Conservation (phyloP, 2,797 vertebrate species). For the Bovichtus diacanthus region DNA sequence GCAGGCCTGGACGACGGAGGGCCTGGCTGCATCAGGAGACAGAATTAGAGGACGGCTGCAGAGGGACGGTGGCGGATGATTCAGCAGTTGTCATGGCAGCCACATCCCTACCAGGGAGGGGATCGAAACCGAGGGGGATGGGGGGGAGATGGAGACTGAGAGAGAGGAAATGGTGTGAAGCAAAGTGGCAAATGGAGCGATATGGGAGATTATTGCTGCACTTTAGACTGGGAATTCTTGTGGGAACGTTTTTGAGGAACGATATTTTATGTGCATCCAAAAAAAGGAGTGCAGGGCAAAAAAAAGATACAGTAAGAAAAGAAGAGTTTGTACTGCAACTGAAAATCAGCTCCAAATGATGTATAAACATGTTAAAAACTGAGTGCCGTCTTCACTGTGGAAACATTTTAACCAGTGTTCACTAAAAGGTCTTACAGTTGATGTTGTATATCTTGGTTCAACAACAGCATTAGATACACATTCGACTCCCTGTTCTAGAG, state of each 20-base stretch:
- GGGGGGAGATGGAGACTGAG: neutral
- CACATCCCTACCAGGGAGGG: conserved; percentile 69
- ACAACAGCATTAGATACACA: conserved; percentile 56
- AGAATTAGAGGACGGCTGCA: conserved; percentile 56
- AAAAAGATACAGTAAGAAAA: neutral
- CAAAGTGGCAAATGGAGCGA: conserved; percentile 29
- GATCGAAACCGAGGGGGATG: conserved; percentile 37
- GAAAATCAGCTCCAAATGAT: neutral
- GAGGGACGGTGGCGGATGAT: conserved; percentile 66
- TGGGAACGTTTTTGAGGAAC: conserved; percentile 34
- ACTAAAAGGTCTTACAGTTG: conserved; percentile 1
- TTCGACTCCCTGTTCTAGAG: conserved; percentile 42
- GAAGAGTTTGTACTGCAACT: neutral
- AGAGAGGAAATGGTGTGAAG: conserved; percentile 27
- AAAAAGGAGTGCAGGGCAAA: conserved; percentile 1
- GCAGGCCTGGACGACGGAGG: conserved; percentile 43
- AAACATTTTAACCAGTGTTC: conserved; percentile 10
- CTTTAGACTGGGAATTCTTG: conserved; percentile 3
- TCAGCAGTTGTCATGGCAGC: conserved; percentile 86
- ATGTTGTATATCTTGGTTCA: conserved; percentile 38
- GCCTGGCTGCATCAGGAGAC: conserved; percentile 51
- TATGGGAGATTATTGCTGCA: conserved; percentile 15
- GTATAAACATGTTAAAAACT: neutral
- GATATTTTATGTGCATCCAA: conserved; percentile 1
- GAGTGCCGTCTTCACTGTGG: neutral